Evolutionary conservation across 2,113 vertebrate genomes (phyloP), one percentile per base, ranked within the genome.

Genomic region (Chaenocephalus aceratus): DNA sequence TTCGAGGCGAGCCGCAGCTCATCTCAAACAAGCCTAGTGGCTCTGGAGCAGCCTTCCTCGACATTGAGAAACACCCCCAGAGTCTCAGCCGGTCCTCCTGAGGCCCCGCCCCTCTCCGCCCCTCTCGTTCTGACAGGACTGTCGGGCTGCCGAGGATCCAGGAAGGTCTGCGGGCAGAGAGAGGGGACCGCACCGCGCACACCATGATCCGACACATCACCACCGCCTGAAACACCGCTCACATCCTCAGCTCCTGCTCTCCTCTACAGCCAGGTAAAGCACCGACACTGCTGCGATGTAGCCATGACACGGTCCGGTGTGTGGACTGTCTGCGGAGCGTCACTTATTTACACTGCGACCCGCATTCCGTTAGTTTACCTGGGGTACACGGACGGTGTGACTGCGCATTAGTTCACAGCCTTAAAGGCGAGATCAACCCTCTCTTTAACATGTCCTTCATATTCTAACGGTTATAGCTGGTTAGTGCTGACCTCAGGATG

Each of bases 51-150:
- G 30, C 30, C 30, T 30, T 30, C 30, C 30, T 30, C 30, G 30
- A 30, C 30, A 30, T 30, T 30, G 30, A 30, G 30, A 30, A 30
- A 30, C 30, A 30, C 30, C 30, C 30, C 30, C 30, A 30, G 30
- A 41, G 36, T 41, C 36, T 41, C 36, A 41, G 36, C 36, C 36
- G 36, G 5, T 41, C 36, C 36, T 41, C 36, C 36, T 6, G 36
- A 41, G 36, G 5, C 36, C 36, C 36, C 91, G 85, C 89, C 91
- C 86, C 75, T 65, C 57, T 41, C 36, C 89, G 89, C 86, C 75
- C 61, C 57, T 41, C 36, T 41, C 36, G 7, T 66, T 57, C 79
- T 74, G 69, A 67, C 66, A 56, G 52, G 80, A 72, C 77, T 64
- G 72, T 73, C 2, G 72, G 15, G 70, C 68, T 51, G 48, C n/a